A percentile compares a stretch with the other conserved stretches of the same genome.
Evolutionary conservation across 2,113 vertebrate genomes (phyloP).

Genomic region (Grallaria varia): DNA sequence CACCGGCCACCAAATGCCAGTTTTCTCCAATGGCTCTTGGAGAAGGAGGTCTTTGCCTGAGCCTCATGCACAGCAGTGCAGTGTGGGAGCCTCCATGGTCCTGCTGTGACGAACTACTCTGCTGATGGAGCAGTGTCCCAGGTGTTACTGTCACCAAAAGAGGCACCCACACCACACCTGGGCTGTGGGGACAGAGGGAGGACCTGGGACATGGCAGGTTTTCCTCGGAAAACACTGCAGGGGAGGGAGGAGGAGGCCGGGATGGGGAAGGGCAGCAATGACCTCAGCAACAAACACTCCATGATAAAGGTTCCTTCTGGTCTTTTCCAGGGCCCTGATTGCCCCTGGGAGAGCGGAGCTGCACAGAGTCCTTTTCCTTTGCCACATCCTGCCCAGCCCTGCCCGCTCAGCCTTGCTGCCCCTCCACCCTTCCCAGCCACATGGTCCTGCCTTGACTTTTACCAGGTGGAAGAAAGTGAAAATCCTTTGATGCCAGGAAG

Average conservation of each 20-base stretch:
- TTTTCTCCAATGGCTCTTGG: background rate
- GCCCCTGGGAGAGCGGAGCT: background rate
- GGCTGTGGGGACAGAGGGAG: accelerated
- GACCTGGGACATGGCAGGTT: accelerated
- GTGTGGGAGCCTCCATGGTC: accelerated
- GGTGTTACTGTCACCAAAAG: background rate
- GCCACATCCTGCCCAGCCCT: background rate
- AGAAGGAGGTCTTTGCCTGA: background rate
- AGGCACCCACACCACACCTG: background rate
- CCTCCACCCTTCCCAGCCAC: conserved; percentile 20
- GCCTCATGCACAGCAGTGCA: accelerated
- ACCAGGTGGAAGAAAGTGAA: conserved; percentile 39
- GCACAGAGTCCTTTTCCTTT: background rate
- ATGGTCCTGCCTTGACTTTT: conserved; percentile 34
- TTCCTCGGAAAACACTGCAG: background rate
- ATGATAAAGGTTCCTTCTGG: background rate
- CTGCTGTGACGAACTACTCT: accelerated
- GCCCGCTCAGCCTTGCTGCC: background rate
- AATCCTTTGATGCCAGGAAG: conserved; percentile 66
- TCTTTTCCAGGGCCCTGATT: background rate
- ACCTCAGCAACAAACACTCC: conserved; percentile 21
- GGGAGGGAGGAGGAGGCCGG: background rate
- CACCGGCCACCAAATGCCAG: background rate
- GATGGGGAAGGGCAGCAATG: background rate
- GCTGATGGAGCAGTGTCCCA: accelerated